These are phyloP conservation scores for Noctua fimbriata DNA, from an alignment of 2,888 invertebrate species.

Conservation along the genomic window DNA sequence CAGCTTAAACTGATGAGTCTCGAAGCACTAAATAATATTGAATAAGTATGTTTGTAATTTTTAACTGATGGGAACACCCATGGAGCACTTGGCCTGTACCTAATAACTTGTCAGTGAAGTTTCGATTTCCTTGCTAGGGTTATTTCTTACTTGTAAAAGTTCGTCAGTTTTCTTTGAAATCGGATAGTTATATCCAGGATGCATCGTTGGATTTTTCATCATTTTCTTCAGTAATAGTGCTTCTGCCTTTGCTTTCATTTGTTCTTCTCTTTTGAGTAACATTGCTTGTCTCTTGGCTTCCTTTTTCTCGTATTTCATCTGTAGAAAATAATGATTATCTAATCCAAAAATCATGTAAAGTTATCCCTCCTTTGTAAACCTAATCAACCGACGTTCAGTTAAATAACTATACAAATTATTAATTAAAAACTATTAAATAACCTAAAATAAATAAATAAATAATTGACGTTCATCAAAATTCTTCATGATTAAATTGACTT, in stretches of 20 bases:
- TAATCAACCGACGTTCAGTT: not conserved
- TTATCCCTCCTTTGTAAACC: not conserved
- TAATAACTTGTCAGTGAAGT: too few species aligned
- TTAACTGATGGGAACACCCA: not conserved
- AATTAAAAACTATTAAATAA: too few species aligned
- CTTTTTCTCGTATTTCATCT: constrained; percentile 75
- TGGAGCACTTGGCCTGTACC: not conserved
- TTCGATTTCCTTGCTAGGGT: not conserved
- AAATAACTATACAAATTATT: too few species aligned
- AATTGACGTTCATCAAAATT: not conserved
- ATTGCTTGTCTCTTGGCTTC: constrained; percentile 73
- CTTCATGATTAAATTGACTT: constrained; percentile 11
- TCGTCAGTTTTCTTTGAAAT: constrained; percentile 73
- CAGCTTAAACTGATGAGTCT: not conserved
- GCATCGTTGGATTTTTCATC: constrained; percentile 81
- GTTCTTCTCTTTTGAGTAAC: constrained; percentile 71
- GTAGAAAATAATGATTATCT: not conserved
- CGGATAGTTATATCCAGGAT: constrained; percentile 82
- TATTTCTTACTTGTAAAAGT: constrained; percentile 71
- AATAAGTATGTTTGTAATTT: not conserved
- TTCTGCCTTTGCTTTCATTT: constrained; percentile 73
- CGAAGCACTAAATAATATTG: not conserved
- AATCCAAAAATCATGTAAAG: not conserved
- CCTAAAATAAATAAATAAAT: too few species aligned
- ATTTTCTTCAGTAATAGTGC: constrained; percentile 76